These are phyloP conservation scores for Dastarcus helophoroides DNA, from an alignment of 2,888 invertebrate genomes.

Conservation along the genomic window DNA sequence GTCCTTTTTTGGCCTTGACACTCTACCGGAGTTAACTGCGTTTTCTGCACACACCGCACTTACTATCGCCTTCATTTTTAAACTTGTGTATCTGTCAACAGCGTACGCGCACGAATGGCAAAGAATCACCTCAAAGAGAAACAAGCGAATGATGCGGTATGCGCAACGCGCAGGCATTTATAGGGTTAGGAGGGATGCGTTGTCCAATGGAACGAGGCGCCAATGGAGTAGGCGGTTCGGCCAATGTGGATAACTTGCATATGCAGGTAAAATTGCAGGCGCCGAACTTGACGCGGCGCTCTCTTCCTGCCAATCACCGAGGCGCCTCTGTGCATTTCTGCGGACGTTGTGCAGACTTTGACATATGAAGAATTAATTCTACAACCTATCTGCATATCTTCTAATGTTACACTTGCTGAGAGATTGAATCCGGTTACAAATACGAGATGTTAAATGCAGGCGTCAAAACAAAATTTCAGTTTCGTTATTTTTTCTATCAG, in stretches of 20 bases:
- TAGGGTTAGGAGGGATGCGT: slow-evolving; percentile 19
- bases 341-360: not conserved
- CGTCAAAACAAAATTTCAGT: too few species aligned
- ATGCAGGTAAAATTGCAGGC: slow-evolving; percentile 20
- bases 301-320: slow-evolving; percentile 26
- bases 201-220: slow-evolving; percentile 24
- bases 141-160: slow-evolving; percentile 10
- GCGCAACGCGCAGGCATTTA: slow-evolving; percentile 18
- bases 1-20: slow-evolving; percentile 57
- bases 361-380: slow-evolving; percentile 1
- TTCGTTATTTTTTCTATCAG: too few species aligned
- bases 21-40: slow-evolving; percentile 54
- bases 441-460: too few species aligned
- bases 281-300: slow-evolving; percentile 23
- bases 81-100: not conserved
- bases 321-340: slow-evolving; percentile 10
- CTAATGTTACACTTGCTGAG: too few species aligned
- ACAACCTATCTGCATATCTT: too few species aligned
- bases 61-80: slow-evolving; percentile 61
- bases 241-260: slow-evolving; percentile 21
- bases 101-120: slow-evolving; percentile 5
- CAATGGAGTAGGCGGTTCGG: slow-evolving; percentile 15
- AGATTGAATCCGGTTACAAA: too few species aligned
- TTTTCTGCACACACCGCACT: slow-evolving; percentile 62
- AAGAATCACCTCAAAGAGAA: slow-evolving; percentile 4